Evolutionary conservation across 35 echinoderm and acorn worm species (phyloP).

Genomic region (Chiridota heheva): DNA sequence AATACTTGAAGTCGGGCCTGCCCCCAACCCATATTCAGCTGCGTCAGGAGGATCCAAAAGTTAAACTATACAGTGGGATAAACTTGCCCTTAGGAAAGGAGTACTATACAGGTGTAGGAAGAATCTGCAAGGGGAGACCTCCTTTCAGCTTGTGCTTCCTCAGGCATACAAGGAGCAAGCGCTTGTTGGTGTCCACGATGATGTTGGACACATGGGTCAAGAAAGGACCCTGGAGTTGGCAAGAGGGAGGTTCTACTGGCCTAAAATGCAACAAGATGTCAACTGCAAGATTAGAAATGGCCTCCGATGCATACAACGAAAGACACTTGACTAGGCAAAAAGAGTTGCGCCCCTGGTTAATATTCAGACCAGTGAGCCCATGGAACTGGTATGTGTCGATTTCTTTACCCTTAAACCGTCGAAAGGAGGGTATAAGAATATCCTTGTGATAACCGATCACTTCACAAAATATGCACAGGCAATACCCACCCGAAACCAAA

Average conservation of each 20-base stretch:
- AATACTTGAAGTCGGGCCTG: neutral
- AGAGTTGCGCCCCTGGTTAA: neutral
- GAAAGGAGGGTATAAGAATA: neutral
- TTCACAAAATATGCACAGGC: conserved; percentile 43
- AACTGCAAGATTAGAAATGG: conserved; percentile 6
- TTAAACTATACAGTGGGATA: conserved; percentile 16
- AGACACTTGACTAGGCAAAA: neutral
- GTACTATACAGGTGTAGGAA: conserved; percentile 19
- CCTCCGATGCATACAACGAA: conserved; percentile 1
- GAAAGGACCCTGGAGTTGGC: conserved; percentile 33
- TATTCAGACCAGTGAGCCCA: conserved; percentile 14
- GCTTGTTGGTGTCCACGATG: conserved; percentile 18
- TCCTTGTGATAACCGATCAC: conserved; percentile 56
- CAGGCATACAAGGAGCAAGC: neutral
- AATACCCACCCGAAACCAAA: conserved; percentile 33
- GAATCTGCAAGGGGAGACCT: neutral
- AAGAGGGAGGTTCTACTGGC: conserved; percentile 39
- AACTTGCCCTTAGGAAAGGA: conserved; percentile 16
- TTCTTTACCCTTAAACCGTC: neutral
- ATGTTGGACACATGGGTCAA: conserved; percentile 45
- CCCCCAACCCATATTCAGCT: neutral
- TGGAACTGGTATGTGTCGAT: neutral
- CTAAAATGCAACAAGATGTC: conserved; percentile 22
- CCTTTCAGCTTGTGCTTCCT: conserved; percentile 41
- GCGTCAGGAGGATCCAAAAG: neutral